Conservation (phyloP, 1,140 invertebrate species). For the Drosophila ficusphila region DNA sequence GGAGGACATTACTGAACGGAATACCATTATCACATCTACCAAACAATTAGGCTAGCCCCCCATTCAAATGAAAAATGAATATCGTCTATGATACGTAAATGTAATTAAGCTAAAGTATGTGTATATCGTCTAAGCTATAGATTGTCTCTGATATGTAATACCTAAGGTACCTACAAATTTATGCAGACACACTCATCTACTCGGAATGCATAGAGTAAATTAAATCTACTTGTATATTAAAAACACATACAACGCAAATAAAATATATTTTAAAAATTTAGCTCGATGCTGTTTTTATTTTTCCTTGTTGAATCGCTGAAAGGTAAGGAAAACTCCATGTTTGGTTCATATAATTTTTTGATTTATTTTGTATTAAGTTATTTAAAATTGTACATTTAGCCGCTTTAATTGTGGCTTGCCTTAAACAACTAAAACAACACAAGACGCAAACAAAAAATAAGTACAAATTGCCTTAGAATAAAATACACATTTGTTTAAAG, state of each 20-base stretch:
- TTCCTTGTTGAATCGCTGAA: too few species aligned
- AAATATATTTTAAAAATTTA: slow-evolving; percentile 80
- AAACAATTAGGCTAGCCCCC: slow-evolving; percentile 29
- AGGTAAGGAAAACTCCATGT: neutral
- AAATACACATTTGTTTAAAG: slow-evolving; percentile 16
- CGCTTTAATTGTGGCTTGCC: slow-evolving; percentile 11
- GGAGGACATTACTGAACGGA: neutral
- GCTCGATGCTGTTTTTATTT: neutral
- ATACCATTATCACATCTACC: slow-evolving; percentile 27
- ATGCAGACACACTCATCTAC: slow-evolving; percentile 73
- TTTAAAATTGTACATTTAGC: slow-evolving; percentile 45
- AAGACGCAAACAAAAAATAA: slow-evolving; percentile 37
- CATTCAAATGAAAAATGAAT: slow-evolving; percentile 35
- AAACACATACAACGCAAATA: slow-evolving; percentile 61
- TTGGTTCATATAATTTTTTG: neutral
- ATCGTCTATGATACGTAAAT: slow-evolving; percentile 57
- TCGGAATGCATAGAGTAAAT: slow-evolving; percentile 47
- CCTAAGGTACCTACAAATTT: slow-evolving; percentile 81
- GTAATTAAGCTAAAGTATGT: slow-evolving; percentile 69
- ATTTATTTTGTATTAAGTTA: slow-evolving; percentile 45
- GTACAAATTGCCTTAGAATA: slow-evolving; percentile 41
- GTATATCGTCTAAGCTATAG: slow-evolving; percentile 42
- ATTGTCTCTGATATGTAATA: slow-evolving; percentile 74
- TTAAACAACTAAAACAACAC: slow-evolving; percentile 34
- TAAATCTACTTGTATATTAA: slow-evolving; percentile 67